Base-by-base conservation (phyloP, 2,888 invertebrate genomes). In the Nemotelus pantherinus region DNA sequence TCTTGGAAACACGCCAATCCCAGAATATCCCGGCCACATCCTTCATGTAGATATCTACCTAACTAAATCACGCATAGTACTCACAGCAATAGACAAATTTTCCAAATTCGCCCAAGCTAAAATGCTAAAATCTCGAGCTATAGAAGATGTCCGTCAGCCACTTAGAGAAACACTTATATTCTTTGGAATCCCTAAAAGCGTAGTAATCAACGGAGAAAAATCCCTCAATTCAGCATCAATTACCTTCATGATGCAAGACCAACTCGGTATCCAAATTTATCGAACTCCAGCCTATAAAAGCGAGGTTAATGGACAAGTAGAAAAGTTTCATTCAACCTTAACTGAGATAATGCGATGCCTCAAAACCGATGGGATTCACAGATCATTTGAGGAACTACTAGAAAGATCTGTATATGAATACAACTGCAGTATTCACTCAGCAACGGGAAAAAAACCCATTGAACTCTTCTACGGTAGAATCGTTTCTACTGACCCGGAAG, bases 301-400 rank as follows among this genome's bases (percentile, higher is more conserved):
- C 25, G 41, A 71, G 41, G 72, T 76, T 9, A 80, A 79, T 63
- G 80, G 79, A 2, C 76, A 77, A 53, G 77, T 80, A 9, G 80
- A 80, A 48, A 50, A 77, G 1, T 77, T 79, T 45, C 80, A 79
- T 68, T 80, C 80, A 3, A 80, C 79, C 9, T 45, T 80, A 4
- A 25, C 48, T 2, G 80, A 80, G 55, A 76, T 77, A 25, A 72
- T 77, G 71, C 48, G 77, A 63, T 76, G 76, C 39, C 60, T 70
- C 3, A 78, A 78, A 48, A 45, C 55, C 47, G 57, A 72, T 39
- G 60, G 67, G 3, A 65, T 10, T 5, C 39, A 78, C 5, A 39
- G 77, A 6, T 43, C 60, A 2, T 77, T 77, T 25, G 53, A 71
- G 39, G 64, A 77, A 53, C 44, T 76, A 44, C 55, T 78, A 3